Base-by-base conservation (phyloP, 2,888 invertebrate species). In the Bedellia somnulentella region DNA sequence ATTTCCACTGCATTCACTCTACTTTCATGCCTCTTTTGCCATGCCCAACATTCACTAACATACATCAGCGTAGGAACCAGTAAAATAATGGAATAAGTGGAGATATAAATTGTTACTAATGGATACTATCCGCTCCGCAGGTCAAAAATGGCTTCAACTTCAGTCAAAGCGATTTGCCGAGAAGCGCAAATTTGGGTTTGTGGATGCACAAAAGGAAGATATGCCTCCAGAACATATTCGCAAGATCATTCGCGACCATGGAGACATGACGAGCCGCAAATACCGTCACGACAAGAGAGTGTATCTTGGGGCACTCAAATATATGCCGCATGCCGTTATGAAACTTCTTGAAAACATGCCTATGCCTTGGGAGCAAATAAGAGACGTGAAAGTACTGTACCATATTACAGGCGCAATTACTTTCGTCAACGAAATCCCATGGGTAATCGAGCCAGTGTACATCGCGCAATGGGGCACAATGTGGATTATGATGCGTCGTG, bases 401-500 rank as follows among this genome's bases (percentile, higher is more conserved):
- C 99, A 99, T 52, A 98, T 99, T 37, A 99, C 99, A 5, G 99
- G 99, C 27, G 99, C 99, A 9, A 99, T 99, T 37, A 98, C 99
- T 5, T 99, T 99, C 70, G 97, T 99, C 3, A 99, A 99, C 75
- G 99, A 99, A 79, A 99, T 99, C 48, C 99, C 99, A 2, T 97
- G 98, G 95, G 96, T 98, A 3, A 91, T 99, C 45, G 99, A 99
- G 54, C 99, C 99, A 0, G 90, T 98, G 4, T 99, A 98, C 57
- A 96, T 99, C 42, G 98, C 98, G 1, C 99, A 99, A 56, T 99
- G 99, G 99, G 98, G 97, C 24, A 95, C 98, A 1, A 99, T 99
- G 98, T 99, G 99, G 99, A 98, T 99, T 44, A 99, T 99, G 97
- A 98, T 99, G 98, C 80, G 99, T 43, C 82, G 99, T 44, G 98